Base-by-base conservation (phyloP, 2,888 invertebrate species). In the Amiota minor region DNA sequence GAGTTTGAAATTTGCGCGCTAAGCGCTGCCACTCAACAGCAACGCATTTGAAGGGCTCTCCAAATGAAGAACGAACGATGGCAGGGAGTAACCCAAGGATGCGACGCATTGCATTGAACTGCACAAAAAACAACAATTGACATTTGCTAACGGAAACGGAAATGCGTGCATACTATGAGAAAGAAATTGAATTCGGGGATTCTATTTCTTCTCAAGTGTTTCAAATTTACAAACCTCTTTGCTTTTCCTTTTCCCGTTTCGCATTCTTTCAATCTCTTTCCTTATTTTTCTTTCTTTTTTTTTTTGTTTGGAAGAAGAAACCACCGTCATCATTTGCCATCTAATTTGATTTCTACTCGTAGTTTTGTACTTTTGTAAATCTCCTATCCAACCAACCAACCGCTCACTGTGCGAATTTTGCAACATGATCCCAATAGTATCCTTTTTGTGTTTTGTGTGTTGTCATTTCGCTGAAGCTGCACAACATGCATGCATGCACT, bases 401-500 rank as follows among this genome's bases (percentile, higher is more conserved):
- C 35, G 6, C 35, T 8, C 35, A 35, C 35, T 35, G 35, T 35
- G 35, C 0, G 35, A 35, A 35, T 35, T 3, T 23, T 23, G 23
- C 3, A 23, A 23, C 23, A 23, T 35, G 35, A 35, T 35, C 0
- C 35, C 35, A 35, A 35, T 35, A 35, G 35, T 35, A 35, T 35
- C 35, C 35, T 23, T 56, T n/a, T n/a, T n/a, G n/a, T n/a, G 16
- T 56, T 20, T 1, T 1, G 10, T 59, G 56, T n/a, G 56, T n/a
- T 56, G 56, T n/a, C 16, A 18, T n/a, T 56, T 72, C 72, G 56
- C 56, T 56, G 56, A 16, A 10, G 56, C 56, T 56, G 59, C 59
- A 6, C 59, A 59, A 20, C 9, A 20, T 59, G 59, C 59, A 59
- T 59, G 18, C 59, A 59, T 18, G 20, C 67, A 12, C 23, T 16